Evolutionary conservation across 2,113 vertebrate species (phyloP), one percentile per base, ranked within the genome.

Genomic region (Callipepla squamata): DNA sequence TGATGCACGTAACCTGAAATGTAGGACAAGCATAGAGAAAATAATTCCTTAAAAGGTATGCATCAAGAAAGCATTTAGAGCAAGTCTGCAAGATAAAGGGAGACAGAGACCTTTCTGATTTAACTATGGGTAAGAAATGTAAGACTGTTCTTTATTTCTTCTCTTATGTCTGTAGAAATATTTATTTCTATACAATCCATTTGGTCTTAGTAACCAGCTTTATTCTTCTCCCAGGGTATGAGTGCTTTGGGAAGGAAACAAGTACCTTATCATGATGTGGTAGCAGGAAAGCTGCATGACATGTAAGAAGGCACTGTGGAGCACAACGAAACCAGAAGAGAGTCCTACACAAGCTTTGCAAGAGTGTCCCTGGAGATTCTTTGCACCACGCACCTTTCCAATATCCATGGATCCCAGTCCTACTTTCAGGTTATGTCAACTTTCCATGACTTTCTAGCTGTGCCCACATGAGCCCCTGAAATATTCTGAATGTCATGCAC

Each of bases 1-100:
- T 95, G 79, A 95, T 82, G 79, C 25, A 74, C 7, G 14, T 34
- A 94, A 95, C 59, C 67, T 83, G 75, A 89, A 95, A 85, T 42
- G 68, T 66, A 91, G 91, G 62, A 85, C 75, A 73, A 5, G 42
- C 42, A 87, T 34, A 89, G 85, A 93, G 69, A 87, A 91, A 95
- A 89, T 21, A 92, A 90, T 59, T 87, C 45, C 67, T 82, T 42
- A 82, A 72, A 90, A 90, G 59, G 36, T 66, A 28, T 62, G 75
- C 67, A 85, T 77, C 63, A 74, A 34, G 34, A 90, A 89, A 85
- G 75, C 13, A 77, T 65, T 91, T 85, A 73, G 16, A 91, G 57
- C 14, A 86, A 87, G 67, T 50, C 45, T 77, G 75, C 19, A 89
- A 87, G 67, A 80, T 48, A 92, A 92, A 80, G 68, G 45, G 40